phyloP scores from a whole-genome alignment of 30 jellyfish, hydroid and myxozoan genomes.

The Hydractinia echinata region DNA sequence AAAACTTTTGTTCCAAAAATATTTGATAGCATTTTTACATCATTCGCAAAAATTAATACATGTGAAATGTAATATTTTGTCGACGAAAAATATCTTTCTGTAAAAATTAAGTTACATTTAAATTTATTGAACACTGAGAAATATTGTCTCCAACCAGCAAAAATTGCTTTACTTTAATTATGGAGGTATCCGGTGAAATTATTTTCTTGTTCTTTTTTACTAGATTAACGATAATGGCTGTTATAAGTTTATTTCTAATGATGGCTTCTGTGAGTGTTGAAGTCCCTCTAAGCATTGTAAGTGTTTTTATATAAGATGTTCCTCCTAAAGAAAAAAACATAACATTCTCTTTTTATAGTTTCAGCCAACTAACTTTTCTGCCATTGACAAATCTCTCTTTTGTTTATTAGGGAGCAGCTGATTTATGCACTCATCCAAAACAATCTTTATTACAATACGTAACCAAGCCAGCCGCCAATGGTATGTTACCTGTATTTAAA shows the following conservation, averaged over 20 bases:
- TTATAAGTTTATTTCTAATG: conserved; percentile 51
- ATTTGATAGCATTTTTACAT: too few species aligned
- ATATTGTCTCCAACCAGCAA: not conserved
- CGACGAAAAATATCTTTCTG: too few species aligned
- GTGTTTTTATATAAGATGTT: not conserved
- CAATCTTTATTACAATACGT: conserved; percentile 52
- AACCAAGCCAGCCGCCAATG: conserved; percentile 53
- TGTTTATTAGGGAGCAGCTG: conserved; percentile 75
- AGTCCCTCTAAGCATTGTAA: conserved; percentile 79
- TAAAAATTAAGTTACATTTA: too few species aligned
- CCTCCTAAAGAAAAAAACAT: too few species aligned
- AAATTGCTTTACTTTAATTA: not conserved
- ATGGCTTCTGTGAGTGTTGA: conserved; percentile 62
- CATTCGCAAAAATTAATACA: too few species aligned
- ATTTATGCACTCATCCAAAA: conserved; percentile 66
- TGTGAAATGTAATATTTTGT: too few species aligned
- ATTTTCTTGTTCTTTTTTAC: not conserved
- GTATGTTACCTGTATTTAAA: conserved; percentile 16
- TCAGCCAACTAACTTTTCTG: too few species aligned
- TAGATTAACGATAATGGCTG: conserved; percentile 73
- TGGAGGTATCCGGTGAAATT: not conserved
- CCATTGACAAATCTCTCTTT: too few species aligned
- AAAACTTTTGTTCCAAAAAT: too few species aligned
- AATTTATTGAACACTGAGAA: too few species aligned
- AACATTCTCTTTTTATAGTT: too few species aligned